These are phyloP conservation scores for Peromyscus maniculatus DNA, from an alignment of 2,113 vertebrate genomes.

Conservation along the genomic window DNA sequence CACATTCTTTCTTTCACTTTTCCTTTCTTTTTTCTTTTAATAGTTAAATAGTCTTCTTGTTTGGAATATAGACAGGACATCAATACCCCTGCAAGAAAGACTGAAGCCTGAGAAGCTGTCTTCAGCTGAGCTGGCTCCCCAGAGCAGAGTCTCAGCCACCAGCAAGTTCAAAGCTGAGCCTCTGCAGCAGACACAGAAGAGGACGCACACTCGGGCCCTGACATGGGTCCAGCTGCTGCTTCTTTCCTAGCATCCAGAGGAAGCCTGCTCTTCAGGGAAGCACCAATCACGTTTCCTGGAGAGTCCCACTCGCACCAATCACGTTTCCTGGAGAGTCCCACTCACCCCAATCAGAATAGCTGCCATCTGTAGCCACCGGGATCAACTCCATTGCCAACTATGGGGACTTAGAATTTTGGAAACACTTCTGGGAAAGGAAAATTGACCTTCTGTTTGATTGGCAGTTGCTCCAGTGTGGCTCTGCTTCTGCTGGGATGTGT, in stretches of 20 bases:
- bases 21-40: background rate
- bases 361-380: background rate
- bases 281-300: background rate
- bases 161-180: fast-evolving
- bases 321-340: background rate
- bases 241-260: background rate
- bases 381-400: background rate
- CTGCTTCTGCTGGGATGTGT: background rate
- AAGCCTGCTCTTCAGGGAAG: background rate
- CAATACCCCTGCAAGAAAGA: fast-evolving
- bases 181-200: background rate
- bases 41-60: background rate
- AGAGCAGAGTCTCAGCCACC: fast-evolving
- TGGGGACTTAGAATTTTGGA: background rate
- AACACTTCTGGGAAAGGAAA: background rate
- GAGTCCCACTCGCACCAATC: background rate
- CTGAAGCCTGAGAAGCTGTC: fast-evolving
- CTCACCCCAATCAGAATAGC: background rate
- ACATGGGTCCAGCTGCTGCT: background rate
- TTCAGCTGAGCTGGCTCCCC: background rate
- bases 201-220: background rate
- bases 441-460: background rate
- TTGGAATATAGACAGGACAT: background rate
- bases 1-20: background rate
- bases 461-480: background rate